These are phyloP conservation scores for Anthonomus grandis DNA, from an alignment of 1,140 invertebrate genomes.

Conservation along the genomic window DNA sequence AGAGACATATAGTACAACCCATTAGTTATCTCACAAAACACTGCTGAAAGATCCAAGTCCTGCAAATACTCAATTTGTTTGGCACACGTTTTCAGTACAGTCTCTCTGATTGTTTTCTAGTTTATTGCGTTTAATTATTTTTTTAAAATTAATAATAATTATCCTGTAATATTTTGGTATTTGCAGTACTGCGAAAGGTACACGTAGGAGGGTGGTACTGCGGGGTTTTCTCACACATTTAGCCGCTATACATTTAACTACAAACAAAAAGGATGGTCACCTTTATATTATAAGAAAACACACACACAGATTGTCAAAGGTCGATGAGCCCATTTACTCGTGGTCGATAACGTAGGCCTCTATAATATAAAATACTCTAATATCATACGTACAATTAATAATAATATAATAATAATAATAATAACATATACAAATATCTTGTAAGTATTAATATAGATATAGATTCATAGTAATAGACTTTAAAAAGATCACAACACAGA, in stretches of 20 bases:
- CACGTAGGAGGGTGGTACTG: no score
- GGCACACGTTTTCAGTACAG: slow-evolving; percentile 3
- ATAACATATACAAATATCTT: slow-evolving; percentile 50
- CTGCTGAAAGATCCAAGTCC: slow-evolving; percentile 9
- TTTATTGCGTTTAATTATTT: neutral
- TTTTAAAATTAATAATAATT: no score
- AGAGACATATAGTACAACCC: no score
- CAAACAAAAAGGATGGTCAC: no score
- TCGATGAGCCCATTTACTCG: no score
- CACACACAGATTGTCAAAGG: no score
- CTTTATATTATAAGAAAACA: no score
- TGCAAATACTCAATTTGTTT: slow-evolving; percentile 9
- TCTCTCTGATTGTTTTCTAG: neutral
- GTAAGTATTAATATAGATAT: slow-evolving; percentile 50
- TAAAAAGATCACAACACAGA: slow-evolving; percentile 52
- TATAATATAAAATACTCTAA: slow-evolving; percentile 31
- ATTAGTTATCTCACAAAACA: slow-evolving; percentile 2
- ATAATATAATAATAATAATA: no score
- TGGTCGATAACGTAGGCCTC: slow-evolving; percentile 32
- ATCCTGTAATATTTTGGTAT: no score
- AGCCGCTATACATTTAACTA: no score
- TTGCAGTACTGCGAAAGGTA: no score
- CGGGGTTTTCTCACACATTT: no score
- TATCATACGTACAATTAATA: slow-evolving; percentile 47
- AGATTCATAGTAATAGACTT: slow-evolving; percentile 52